Evolutionary conservation across 2,888 invertebrate species (phyloP), one percentile per base, ranked within the genome.

Genomic region (Cremastinae sp.): DNA sequence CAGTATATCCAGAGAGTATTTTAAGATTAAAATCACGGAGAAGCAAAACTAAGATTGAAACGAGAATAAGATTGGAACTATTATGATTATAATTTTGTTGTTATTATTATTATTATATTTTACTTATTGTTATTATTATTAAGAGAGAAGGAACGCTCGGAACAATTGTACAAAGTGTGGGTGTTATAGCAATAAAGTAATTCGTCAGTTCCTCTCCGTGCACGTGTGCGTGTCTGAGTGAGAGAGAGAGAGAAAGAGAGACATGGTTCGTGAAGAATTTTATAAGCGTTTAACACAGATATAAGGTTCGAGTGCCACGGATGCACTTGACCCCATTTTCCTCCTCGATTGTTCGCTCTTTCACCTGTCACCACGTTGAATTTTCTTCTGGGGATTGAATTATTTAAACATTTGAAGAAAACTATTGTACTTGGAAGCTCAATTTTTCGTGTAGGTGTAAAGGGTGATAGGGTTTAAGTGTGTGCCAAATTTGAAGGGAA

Each of bases 301-400:
- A 64, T 45, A 35, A 56, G 9, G 35, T 58, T 16, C 61, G 51
- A 37, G 64, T 8, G 12, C 45, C 1, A 12, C 9, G 74, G 74
- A 80, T 83, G 83, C 83, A 83, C 84, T 84, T 84, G 84, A 84
- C 84, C 83, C 80, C 78, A 59, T 81, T 84, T 72, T 74, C 28
- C 68, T 43, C 20, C 70, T 75, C 70, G 47, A 16, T 49, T 58
- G 18, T 64, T 28, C 28, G 28, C 49, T 45, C 53, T 37, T 53
- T 69, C 43, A 37, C 59, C 37, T 41, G 43, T 43, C 12, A 5
- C 56, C 9, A 56, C 16, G 0, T 10, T 12, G 4, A 49, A 49
- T 18, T 49, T 45, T 43, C 49, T 51, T 2, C n/a, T 12, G 5
- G n/a, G n/a, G 12, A 12, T 12, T 1, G n/a, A 12, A 4, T 45